These are phyloP conservation scores for Dipodomys spectabilis DNA, from an alignment of 2,113 vertebrate species.

Conservation along the genomic window DNA sequence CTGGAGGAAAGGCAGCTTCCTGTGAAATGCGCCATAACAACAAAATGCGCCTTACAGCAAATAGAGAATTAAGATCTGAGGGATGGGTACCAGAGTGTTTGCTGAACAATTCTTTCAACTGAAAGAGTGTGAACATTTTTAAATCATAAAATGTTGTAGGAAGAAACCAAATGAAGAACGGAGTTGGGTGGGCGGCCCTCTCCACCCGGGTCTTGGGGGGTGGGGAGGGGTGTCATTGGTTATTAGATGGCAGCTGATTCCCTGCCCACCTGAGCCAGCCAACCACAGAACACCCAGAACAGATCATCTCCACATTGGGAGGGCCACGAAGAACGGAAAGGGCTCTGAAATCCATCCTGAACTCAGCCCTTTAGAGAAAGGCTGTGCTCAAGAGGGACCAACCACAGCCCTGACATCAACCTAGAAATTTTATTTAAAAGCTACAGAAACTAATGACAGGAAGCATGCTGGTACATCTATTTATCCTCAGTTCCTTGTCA, in stretches of 20 bases:
- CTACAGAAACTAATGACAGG: not conserved
- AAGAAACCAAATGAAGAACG: slow-evolving; percentile 3
- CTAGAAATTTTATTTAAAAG: not conserved
- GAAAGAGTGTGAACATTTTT: not conserved
- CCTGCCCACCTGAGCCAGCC: not conserved
- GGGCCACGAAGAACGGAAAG: no score
- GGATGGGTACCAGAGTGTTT: not conserved
- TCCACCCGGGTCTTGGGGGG: not conserved
- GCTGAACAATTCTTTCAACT: not conserved
- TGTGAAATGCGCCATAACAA: not conserved
- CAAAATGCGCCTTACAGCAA: not conserved
- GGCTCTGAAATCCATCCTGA: no score
- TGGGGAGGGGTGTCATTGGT: not conserved
- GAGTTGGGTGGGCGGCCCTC: not conserved
- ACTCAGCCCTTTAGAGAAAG: no score
- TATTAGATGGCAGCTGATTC: not conserved
- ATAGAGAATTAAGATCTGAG: not conserved
- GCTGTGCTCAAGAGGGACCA: not conserved
- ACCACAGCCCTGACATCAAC: no score
- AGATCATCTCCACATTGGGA: no score
- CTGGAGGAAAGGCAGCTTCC: not conserved
- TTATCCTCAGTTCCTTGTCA: not conserved
- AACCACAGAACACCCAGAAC: no score
- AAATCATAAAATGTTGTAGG: not conserved
- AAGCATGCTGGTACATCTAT: not conserved